Conservation (phyloP, 2,797 vertebrate species). For the Phyllotis vaccarum region DNA sequence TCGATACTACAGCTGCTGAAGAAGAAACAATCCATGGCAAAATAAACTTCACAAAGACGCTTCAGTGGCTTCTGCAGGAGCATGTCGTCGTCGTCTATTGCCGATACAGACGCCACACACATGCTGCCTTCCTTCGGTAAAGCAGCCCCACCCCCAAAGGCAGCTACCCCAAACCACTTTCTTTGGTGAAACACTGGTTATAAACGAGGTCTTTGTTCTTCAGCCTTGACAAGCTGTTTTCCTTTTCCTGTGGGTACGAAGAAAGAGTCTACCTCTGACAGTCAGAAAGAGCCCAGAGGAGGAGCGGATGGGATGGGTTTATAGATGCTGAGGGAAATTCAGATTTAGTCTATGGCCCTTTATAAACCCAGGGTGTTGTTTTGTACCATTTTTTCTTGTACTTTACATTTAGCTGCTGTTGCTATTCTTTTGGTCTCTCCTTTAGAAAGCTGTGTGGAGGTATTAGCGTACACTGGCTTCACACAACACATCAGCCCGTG, state of each 20-base stretch:
- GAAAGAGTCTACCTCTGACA: not conserved
- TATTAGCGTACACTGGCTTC: accelerated
- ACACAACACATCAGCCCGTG: accelerated
- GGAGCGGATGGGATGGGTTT: not conserved
- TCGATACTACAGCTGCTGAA: conserved; percentile 87
- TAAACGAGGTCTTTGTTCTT: conserved; percentile 83
- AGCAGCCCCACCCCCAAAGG: conserved; percentile 15
- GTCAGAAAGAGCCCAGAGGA: conserved; percentile 22
- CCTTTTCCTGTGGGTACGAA: conserved; percentile 66
- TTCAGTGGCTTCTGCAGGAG: conserved; percentile 70
- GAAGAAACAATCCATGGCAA: conserved; percentile 61
- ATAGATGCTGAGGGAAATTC: not conserved
- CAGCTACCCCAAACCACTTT: conserved; percentile 71
- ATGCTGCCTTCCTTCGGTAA: conserved; percentile 62
- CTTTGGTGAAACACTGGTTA: not conserved
- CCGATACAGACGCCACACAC: conserved; percentile 79
- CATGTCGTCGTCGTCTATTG: conserved; percentile 60
- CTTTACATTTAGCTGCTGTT: not conserved
- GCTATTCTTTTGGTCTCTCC: not conserved
- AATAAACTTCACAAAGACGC: conserved; percentile 60
- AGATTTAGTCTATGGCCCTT: not conserved
- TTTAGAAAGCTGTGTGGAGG: not conserved
- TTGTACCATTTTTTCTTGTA: not conserved
- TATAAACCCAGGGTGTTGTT: not conserved
- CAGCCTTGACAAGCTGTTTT: not conserved